phyloP scores from a whole-genome alignment of 2,113 vertebrate genomes.

The Chroicocephalus ridibundus region DNA sequence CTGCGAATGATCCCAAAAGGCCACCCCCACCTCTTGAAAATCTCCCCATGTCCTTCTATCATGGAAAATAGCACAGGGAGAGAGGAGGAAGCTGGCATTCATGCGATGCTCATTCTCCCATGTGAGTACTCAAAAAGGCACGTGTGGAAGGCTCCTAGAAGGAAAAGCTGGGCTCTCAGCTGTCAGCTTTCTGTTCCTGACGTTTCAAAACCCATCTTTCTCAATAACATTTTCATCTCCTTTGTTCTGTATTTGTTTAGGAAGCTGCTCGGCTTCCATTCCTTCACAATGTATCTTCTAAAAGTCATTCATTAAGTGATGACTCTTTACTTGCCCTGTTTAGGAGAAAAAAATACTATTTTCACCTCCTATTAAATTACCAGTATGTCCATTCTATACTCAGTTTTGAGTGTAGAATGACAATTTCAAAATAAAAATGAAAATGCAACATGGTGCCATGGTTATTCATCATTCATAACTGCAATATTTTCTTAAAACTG shows the following conservation, averaged over 20 bases:
- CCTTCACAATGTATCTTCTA: background rate
- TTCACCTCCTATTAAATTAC: conserved; percentile 22
- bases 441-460: conserved; percentile 30
- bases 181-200: background rate
- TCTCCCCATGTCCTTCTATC: background rate
- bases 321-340: background rate
- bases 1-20: background rate
- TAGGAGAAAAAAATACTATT: background rate
- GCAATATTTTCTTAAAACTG: conserved; percentile 50
- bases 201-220: background rate
- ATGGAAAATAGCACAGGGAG: background rate
- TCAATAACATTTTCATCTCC: background rate
- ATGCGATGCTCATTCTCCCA: background rate
- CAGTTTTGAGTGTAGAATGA: background rate
- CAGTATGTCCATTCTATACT: background rate
- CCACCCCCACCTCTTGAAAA: accelerated
- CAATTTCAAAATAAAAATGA: conserved; percentile 43
- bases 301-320: background rate
- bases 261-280: background rate
- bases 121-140: background rate
- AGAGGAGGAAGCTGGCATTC: background rate
- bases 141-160: accelerated
- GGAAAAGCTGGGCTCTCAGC: background rate
- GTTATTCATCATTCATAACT: conserved; percentile 34
- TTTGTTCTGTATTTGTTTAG: background rate